These are phyloP conservation scores for Oreochromis spilurus DNA, from an alignment of 2,113 vertebrate genomes.

Conservation along the genomic window DNA sequence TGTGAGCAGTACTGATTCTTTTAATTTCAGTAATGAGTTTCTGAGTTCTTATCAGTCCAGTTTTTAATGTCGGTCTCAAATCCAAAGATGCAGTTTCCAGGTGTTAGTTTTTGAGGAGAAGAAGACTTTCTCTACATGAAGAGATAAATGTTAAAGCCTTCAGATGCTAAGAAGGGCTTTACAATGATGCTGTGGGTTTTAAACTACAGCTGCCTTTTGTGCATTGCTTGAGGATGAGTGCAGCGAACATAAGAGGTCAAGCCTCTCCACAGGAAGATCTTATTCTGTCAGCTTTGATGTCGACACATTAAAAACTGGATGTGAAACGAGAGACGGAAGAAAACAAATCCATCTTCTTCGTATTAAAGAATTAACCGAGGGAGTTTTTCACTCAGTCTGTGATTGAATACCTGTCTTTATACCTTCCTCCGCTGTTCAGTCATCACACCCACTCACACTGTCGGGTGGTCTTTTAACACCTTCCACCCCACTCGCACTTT, in stretches of 20 bases:
- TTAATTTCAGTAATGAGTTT: background rate
- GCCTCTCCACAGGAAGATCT: background rate
- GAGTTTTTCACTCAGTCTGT: background rate
- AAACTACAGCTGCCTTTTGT: background rate
- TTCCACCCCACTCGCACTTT: background rate
- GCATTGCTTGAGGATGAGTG: background rate
- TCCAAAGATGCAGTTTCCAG: background rate
- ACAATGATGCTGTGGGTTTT: background rate
- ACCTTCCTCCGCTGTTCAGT: background rate
- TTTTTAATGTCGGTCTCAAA: background rate
- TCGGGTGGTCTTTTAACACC: background rate
- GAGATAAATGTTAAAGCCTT: background rate
- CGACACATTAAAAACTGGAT: background rate
- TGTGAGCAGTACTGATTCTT: background rate
- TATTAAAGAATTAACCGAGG: background rate
- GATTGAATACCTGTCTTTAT: conserved; percentile 8
- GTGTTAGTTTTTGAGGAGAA: background rate
- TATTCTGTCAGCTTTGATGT: background rate
- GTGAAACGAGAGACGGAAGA: background rate
- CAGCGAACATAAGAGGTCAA: background rate
- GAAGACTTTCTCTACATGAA: background rate
- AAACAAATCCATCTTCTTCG: background rate
- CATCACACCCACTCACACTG: background rate
- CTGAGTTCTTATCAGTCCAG: background rate
- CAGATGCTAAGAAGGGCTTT: background rate